Conservation (phyloP, 2,888 invertebrate species). For the Auanema freiburgensis region DNA sequence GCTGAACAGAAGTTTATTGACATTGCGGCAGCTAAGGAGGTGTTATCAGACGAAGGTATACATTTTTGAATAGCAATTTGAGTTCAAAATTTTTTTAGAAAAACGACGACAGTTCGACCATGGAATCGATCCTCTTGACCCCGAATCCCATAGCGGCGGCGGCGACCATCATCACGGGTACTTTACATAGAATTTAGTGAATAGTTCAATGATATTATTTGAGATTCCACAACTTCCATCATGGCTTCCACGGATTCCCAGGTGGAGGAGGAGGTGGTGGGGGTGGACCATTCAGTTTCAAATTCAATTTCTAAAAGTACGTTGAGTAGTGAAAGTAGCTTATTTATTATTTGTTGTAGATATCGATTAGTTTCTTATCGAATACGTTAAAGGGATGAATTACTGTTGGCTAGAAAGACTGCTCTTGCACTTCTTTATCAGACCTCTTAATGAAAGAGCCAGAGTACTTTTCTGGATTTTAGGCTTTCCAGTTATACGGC, state of each 20-base stretch:
- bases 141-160: conserved; percentile 73
- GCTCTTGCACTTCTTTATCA: too few relatives aligned
- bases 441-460: too few relatives aligned
- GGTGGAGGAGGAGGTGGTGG: conserved; percentile 55
- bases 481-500: too few relatives aligned
- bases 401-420: too few relatives aligned
- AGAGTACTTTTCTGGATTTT: too few relatives aligned
- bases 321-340: background rate
- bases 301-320: conserved; percentile 54
- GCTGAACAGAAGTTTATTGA: conserved; percentile 98
- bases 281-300: conserved; percentile 53
- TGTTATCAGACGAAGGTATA: conserved; percentile 73
- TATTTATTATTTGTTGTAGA: conserved; percentile 1
- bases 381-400: too few relatives aligned
- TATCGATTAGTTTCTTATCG: conserved; percentile 4
- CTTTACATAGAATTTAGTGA: background rate
- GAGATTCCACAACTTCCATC: conserved; percentile 10
- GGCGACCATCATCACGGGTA: conserved; percentile 29
- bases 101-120: conserved; percentile 90
- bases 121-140: conserved; percentile 95
- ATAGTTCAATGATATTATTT: background rate
- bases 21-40: conserved; percentile 97
- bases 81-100: conserved; percentile 71
- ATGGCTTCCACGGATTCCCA: conserved; percentile 49
- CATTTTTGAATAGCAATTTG: background rate